Percentiles rank a stretch among this genome's conserved stretches.
phyloP scores from a whole-genome alignment of 2,888 invertebrate genomes.

The Geotrupes spiniger region DNA sequence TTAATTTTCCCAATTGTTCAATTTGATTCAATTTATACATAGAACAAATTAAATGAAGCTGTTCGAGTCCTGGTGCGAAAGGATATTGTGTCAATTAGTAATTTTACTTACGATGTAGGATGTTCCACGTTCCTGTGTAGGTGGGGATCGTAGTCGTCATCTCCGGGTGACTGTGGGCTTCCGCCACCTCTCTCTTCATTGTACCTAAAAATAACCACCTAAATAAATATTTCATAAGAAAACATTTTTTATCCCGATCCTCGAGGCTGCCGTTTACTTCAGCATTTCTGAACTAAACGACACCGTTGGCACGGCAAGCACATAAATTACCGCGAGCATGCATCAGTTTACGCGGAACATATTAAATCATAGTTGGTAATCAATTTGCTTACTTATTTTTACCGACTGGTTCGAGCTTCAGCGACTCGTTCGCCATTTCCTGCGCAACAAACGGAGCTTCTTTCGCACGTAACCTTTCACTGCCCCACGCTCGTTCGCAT shows the following conservation, averaged over 20 bases:
- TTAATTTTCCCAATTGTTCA: no score
- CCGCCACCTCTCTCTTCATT: constrained; percentile 26
- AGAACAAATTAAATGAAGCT: constrained; percentile 6
- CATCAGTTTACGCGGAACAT: no score
- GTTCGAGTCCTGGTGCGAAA: constrained; percentile 6
- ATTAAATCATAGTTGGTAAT: not conserved
- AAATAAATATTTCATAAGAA: constrained; percentile 1
- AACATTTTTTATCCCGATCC: not conserved
- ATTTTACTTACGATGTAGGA: constrained; percentile 66
- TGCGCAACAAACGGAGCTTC: not conserved
- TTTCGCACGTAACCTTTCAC: constrained; percentile 18
- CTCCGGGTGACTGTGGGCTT: constrained; percentile 24
- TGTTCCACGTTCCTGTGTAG: constrained; percentile 62
- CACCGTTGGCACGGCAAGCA: no score
- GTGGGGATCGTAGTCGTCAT: constrained; percentile 64
- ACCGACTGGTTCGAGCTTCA: constrained; percentile 29
- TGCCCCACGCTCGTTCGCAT: constrained; percentile 16
- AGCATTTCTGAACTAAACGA: no score
- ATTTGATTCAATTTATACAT: no score
- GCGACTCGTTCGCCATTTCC: constrained; percentile 28
- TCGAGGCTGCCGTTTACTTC: no score
- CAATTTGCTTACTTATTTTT: constrained; percentile 24
- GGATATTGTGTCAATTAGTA: constrained; percentile 11
- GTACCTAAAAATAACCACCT: constrained; percentile 28
- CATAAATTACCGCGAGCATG: no score